Percentiles rank a stretch among this genome's conserved stretches.
phyloP scores from a whole-genome alignment of 1,140 invertebrate genomes.

The Drosophila biarmipes region DNA sequence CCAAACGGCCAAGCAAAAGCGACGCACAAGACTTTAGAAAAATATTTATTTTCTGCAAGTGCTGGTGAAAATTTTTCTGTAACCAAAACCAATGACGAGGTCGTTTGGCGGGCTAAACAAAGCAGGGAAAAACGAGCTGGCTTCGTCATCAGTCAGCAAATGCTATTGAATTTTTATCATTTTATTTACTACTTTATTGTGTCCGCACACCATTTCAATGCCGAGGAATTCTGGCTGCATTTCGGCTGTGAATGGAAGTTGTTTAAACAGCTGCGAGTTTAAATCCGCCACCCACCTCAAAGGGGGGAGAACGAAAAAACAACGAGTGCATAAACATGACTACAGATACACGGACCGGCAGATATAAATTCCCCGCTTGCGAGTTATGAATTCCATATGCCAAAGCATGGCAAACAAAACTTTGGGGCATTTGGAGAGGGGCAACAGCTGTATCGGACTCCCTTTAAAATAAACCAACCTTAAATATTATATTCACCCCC shows the following conservation, averaged over 20 bases:
- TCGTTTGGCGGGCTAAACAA: constrained; percentile 25
- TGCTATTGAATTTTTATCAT: constrained; percentile 75
- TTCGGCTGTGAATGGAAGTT: constrained; percentile 32
- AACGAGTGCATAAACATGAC: constrained; percentile 60
- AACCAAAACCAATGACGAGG: constrained; percentile 67
- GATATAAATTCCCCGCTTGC: constrained; percentile 37
- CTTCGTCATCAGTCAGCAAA: constrained; percentile 56
- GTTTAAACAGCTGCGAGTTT: constrained; percentile 72
- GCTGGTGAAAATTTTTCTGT: constrained; percentile 57
- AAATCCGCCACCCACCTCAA: constrained; percentile 37
- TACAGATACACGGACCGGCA: constrained; percentile 23
- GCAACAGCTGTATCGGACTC: not conserved
- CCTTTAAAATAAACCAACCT: not conserved
- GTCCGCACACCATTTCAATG: constrained; percentile 24
- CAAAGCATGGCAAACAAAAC: constrained; percentile 48
- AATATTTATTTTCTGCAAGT: constrained; percentile 59
- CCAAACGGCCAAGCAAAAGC: not conserved
- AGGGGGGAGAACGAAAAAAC: not conserved
- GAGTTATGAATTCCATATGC: constrained; percentile 71
- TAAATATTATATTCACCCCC: not conserved
- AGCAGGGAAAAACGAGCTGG: not conserved
- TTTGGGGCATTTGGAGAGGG: constrained; percentile 1
- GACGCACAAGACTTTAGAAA: constrained; percentile 53
- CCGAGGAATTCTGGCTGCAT: constrained; percentile 39
- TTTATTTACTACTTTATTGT: constrained; percentile 12